phyloP scores from a whole-genome alignment of 2,888 invertebrate species.

The Melitaea athalia region DNA sequence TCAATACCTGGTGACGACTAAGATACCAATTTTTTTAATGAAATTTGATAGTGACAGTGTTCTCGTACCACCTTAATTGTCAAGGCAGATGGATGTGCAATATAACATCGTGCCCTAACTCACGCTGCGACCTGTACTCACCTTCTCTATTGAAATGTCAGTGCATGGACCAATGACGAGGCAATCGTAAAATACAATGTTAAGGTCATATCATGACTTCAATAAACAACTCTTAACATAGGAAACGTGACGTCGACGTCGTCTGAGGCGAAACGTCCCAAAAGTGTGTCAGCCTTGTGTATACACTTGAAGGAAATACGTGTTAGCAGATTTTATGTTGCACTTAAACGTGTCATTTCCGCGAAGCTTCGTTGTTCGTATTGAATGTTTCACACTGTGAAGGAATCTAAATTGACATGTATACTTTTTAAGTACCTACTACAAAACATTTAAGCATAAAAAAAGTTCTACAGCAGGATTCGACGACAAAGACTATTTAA shows the following conservation, averaged over 20 bases:
- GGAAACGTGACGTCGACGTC: conserved; percentile 77
- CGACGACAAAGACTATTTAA: too few relatives aligned
- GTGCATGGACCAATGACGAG: conserved; percentile 76
- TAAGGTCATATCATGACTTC: conserved; percentile 82
- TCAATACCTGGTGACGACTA: too few relatives aligned
- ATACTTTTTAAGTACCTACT: not conserved
- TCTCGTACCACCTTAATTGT: conserved; percentile 24
- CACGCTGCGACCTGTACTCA: conserved; percentile 76
- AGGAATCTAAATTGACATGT: conserved; percentile 13
- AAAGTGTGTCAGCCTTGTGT: conserved; percentile 77
- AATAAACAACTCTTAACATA: conserved; percentile 79
- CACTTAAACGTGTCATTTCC: conserved; percentile 26
- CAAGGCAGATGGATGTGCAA: conserved; percentile 51
- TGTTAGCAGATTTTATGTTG: conserved; percentile 45
- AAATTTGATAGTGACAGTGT: conserved; percentile 33
- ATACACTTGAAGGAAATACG: conserved; percentile 57
- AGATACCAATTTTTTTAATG: too few relatives aligned
- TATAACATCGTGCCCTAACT: conserved; percentile 67
- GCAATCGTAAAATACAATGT: conserved; percentile 81
- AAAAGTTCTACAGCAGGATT: too few relatives aligned
- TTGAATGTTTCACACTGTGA: conserved; percentile 1
- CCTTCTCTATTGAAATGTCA: conserved; percentile 81
- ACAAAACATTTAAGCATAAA: not conserved
- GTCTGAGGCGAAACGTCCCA: conserved; percentile 61
- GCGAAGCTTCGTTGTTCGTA: conserved; percentile 23